Evolutionary conservation across 2,888 invertebrate genomes (phyloP), one percentile per base, ranked within the genome.

Genomic region (Panzeria rudis): DNA sequence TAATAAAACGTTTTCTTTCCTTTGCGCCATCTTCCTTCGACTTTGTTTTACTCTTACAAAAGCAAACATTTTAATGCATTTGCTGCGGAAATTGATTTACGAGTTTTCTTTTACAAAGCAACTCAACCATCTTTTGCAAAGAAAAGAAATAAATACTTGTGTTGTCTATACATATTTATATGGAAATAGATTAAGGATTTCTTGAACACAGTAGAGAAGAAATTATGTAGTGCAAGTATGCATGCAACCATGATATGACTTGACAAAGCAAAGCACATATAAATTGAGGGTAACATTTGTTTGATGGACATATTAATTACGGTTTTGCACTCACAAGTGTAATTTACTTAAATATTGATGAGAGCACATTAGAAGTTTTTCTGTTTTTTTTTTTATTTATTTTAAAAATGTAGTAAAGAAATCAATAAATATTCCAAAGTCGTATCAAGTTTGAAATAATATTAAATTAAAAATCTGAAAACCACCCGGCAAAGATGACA

Each of bases 271-370:
- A 29, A 17, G 73, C 29, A n/a, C n/a, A 29, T 72, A 78, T 78
- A 82, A 84, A 82, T 81, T 80, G 78, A 78, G 84, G 81, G 81
- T 83, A 77, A 62, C 87, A 86, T 87, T 89, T 90, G 91, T 90
- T 90, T 90, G 87, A 88, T 89, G 89, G 89, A 85, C 87, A 87
- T 90, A 89, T 90, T 90, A 90, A 90, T 90, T 90, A 90, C 89
- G 88, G 89, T 88, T 88, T 87, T 87, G 87, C 83, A 83, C 80
- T 79, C 75, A 78, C 85, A 85, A 85, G 82, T 85, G 50, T 75
- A 79, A 85, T 79, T 50, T 75, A 66, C 64, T 82, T 71, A 79
- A 85, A 79, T 71, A 85, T 79, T 81, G 76, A 77, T 72, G 52
- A 72, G 20, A 56, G 0, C 38, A 59, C 35, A 76, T 29, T 41